Evolutionary conservation across 1,140 invertebrate genomes (phyloP), one percentile per base, ranked within the genome.

Genomic region (Papilio xuthus): DNA sequence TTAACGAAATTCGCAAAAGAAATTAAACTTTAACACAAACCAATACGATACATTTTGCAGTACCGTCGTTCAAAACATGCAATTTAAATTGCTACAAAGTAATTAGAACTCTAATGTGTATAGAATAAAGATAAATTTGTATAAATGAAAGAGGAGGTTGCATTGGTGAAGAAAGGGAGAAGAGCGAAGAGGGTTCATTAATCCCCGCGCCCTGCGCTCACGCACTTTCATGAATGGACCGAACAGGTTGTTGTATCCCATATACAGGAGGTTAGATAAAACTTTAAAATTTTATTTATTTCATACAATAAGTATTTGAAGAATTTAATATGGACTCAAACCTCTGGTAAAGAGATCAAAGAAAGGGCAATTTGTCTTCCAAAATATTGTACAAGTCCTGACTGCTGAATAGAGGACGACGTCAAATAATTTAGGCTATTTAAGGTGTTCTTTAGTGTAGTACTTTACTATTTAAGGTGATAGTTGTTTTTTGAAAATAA

Each of bases 201-300:
- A 93, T 93, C 91, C 91, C 91, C 92, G 89, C 90, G 89, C 92
- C 91, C 91, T 93, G 92, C 90, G 91, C 92, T 88, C 91, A 92
- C 92, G 92, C 92, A 93, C 92, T 93, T 93, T 93, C 90, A 93
- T 93, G 92, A 93, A 93, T 93, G 92, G 89, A 90, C 88, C 89
- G 89, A 93, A 93, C 92, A 93, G 92, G 92, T 93, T 93, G 91
- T 93, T 93, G 90, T 91, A 89, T 91, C 85, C 84, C 53, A 82
- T 78, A 83, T 84, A 93, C 85, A 91, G 91, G 84, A 13, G 91
- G 92, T 77, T 85, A 15, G 47, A 42, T 78, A 53, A 74, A 41
- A n/a, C 42, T 37, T 37, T 37, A 37, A 37, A 32, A 37, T 37
- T 37, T 6, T 4, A 37, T 37, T 37, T 37, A n/a, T 37, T 37